Base-by-base conservation (phyloP, 2,797 vertebrate species). In the Poecilia velifera region DNA sequence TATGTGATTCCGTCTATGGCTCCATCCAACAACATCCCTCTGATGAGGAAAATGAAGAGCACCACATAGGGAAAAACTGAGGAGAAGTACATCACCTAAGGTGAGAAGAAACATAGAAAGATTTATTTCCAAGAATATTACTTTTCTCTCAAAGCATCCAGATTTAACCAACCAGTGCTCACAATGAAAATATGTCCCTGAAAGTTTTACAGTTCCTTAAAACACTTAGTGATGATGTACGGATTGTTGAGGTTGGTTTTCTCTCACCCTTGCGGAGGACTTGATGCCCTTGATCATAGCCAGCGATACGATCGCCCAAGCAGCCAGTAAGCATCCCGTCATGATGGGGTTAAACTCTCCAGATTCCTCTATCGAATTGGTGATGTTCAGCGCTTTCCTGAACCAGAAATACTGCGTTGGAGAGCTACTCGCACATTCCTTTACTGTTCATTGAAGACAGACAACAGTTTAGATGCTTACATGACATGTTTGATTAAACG, bases 71-170 rank as follows among this genome's bases (percentile, higher is more conserved):
- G 97, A 79, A 98, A 97, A 83, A 98, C 90, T 6, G 97, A 97
- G 80, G 97, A 97, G 88, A 98, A 98, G 91, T 98, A 97, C 97
- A 98, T 97, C 90, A 98, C 97, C 97, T 98, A 75, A 34, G 31
- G 78, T 78, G 73, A 66, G 72, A 74, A 84, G n/a, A 78, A 72
- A 82, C 0, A 22, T 1, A 66, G 14, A 39, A 34, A 62, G 10
- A 76, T 71, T 86, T 81, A 9, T 66, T 41, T 49, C n/a, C 20
- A 46, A 73, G 31, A 80, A 36, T 31, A 12, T 4, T 39, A 25
- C 2, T 68, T 71, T 71, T n/a, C 25, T n/a, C 5, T 45, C 5
- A 45, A n/a, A 43, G 22, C 9, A 70, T 22, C 68, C 6, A 71
- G 5, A 71, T 71, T 70, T 70, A n/a, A 45, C 28, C 28, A 34